Conservation (phyloP, 2,888 invertebrate genomes). For the Lacanobia oleracea region DNA sequence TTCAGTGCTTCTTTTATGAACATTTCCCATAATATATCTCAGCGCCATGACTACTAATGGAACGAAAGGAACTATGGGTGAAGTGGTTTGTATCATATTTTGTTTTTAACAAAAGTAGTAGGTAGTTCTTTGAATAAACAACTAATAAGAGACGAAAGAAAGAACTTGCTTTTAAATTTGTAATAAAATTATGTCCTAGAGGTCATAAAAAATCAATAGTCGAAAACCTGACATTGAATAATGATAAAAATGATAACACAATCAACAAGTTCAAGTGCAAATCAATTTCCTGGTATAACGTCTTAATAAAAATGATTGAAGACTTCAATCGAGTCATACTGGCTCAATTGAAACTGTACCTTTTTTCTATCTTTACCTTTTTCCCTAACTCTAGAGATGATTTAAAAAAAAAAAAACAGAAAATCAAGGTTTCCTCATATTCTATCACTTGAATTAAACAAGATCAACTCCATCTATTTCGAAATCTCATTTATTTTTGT, state of each 20-base stretch:
- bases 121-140: not conserved
- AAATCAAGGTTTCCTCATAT: not conserved
- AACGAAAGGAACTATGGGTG: slow-evolving; percentile 16
- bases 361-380: not conserved
- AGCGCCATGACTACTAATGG: slow-evolving; percentile 50
- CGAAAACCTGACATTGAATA: slow-evolving; percentile 26
- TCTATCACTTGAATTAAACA: not conserved
- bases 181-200: not conserved
- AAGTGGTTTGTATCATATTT: slow-evolving; percentile 43
- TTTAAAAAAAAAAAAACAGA: not conserved
- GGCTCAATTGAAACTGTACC: too few species aligned
- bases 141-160: not conserved
- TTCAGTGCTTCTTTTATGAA: slow-evolving; percentile 1
- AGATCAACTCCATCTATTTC: not conserved
- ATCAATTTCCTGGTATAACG: slow-evolving; percentile 27
- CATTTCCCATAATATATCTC: slow-evolving; percentile 5
- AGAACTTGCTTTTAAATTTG: not conserved
- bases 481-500: not conserved
- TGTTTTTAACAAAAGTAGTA: not conserved
- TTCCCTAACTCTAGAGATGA: not conserved
- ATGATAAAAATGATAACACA: slow-evolving; percentile 40
- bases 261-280: slow-evolving; percentile 51
- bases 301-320: slow-evolving; percentile 13
- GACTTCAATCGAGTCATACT: not conserved
- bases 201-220: not conserved